Base-by-base conservation (phyloP, 2,797 vertebrate genomes). In the Scarus forsteni region DNA sequence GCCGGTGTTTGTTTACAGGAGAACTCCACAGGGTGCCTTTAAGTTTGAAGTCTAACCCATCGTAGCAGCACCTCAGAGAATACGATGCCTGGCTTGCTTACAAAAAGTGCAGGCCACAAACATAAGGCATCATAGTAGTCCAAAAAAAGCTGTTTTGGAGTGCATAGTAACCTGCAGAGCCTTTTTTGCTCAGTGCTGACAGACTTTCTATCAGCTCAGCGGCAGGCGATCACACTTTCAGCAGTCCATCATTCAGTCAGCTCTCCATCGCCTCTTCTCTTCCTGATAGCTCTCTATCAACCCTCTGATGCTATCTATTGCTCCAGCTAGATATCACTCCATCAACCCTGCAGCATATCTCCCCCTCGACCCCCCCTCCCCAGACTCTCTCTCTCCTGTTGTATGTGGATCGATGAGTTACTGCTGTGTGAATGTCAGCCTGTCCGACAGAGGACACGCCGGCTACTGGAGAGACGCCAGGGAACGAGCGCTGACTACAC, bases 401-500 rank as follows among this genome's bases (percentile, higher is more conserved):
- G 70, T 59, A 49, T 80, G 72, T 74, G 77, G 78, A 90, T 92
- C 84, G 79, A 90, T 92, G 75, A 73, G 57, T 84, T 75, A 53
- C 71, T 43, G 73, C 86, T 64, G 79, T 73, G 83, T 90, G 89
- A 88, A 91, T 90, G 90, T 90, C 89, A 88, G 74, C 39, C 66
- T 77, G 80, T 80, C 85, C 80, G 79, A 86, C 80, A 84, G 82
- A 87, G 87, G 89, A 83, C 85, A 81, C 71, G 19, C 34, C 35
- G 0, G 72, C 59, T 66, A 65, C 73, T 79, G 79, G 74, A 84
- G 80, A 66, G 79, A 89, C 6, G 75, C 81, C 79, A 73, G 59
- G 75, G 81, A 84, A 85, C 74, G 50, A 65, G 48, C n/a, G 38
- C 63, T 53, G 75, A 70, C 79, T 83, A 72, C 65, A 66, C 81